Conservation (phyloP, 2,888 invertebrate species). For the Rotaria macrura region DNA sequence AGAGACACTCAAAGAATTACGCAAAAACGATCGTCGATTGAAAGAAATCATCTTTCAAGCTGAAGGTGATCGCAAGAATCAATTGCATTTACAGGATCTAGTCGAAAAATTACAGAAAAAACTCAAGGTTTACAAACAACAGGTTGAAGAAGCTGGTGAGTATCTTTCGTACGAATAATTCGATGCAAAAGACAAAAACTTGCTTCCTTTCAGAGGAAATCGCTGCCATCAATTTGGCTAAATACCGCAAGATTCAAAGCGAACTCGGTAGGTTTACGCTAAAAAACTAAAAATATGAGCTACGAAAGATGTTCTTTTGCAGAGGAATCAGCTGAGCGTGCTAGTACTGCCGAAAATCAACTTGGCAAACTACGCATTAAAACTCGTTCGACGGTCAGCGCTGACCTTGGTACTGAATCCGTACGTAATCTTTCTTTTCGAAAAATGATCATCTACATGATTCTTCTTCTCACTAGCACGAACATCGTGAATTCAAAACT, state of each 20-base stretch:
- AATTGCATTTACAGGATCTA: constrained; percentile 96
- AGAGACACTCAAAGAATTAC: constrained; percentile 93
- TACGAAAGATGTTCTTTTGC: constrained; percentile 40
- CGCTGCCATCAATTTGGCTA: constrained; percentile 53
- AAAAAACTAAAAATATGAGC: too few relatives aligned
- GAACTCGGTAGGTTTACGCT: constrained; percentile 42
- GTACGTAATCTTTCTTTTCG: neutral
- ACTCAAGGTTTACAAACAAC: constrained; percentile 99
- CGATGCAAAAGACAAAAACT: neutral
- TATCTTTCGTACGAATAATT: neutral
- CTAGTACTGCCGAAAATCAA: constrained; percentile 51
- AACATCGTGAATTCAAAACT: neutral
- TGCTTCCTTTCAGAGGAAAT: constrained; percentile 47
- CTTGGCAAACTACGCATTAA: constrained; percentile 51
- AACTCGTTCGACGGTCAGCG: constrained; percentile 35
- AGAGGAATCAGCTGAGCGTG: constrained; percentile 53
- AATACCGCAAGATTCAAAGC: constrained; percentile 53
- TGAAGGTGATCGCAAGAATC: constrained; percentile 99
- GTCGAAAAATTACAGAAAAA: constrained; percentile 92
- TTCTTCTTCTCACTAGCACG: neutral
- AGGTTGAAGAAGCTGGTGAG: constrained; percentile 80
- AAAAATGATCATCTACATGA: neutral
- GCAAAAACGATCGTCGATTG: constrained; percentile 87
- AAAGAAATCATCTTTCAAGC: constrained; percentile 92
- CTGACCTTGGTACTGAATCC: neutral